phyloP scores from a whole-genome alignment of 2,797 vertebrate genomes.

The Lepus townsendii region DNA sequence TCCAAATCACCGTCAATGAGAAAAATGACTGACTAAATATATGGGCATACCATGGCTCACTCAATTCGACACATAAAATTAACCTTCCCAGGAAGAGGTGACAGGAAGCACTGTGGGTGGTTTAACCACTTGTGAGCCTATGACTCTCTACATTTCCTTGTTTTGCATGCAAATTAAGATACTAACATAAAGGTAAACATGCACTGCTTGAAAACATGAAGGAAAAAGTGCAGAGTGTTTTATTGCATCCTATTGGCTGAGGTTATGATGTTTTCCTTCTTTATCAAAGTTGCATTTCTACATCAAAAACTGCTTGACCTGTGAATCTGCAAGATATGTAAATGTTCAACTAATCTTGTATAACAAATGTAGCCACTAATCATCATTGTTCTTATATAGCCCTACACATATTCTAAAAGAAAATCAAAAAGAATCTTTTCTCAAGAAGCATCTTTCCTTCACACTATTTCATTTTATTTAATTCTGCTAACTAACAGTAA shows the following conservation, averaged over 20 bases:
- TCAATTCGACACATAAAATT: background rate
- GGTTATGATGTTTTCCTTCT: background rate
- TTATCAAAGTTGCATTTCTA: background rate
- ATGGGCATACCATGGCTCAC: background rate
- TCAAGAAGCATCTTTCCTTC: background rate
- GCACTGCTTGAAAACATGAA: background rate
- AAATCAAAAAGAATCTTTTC: slow-evolving; percentile 16
- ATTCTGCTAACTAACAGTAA: background rate
- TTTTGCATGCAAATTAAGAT: background rate
- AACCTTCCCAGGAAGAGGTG: background rate
- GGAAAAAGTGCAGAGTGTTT: background rate
- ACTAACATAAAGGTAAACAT: background rate
- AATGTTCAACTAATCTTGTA: background rate
- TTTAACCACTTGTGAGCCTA: background rate
- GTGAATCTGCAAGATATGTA: background rate
- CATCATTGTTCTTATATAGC: background rate
- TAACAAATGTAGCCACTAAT: background rate
- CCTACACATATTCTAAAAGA: background rate
- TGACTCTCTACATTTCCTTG: background rate
- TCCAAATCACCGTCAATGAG: background rate
- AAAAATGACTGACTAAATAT: background rate
- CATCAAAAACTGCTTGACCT: background rate
- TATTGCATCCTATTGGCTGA: background rate
- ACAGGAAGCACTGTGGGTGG: background rate
- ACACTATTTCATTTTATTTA: background rate